Evolutionary conservation across 1,140 invertebrate genomes (phyloP), one percentile per base, ranked within the genome.

Genomic region (Arctopsyche grandis): DNA sequence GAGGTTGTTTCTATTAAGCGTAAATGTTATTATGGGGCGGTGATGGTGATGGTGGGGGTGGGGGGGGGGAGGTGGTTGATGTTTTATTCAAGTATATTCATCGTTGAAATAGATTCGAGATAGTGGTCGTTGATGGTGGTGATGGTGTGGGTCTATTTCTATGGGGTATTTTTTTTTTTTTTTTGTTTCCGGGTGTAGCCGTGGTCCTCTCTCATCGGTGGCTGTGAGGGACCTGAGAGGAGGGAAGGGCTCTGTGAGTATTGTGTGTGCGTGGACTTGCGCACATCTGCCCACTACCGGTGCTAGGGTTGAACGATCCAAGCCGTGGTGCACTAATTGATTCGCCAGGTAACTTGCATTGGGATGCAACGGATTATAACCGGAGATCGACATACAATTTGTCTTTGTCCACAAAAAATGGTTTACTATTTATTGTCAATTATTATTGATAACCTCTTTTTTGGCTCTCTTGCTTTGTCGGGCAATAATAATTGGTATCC

Each of bases 181-280:
- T n/a, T n/a, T n/a, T n/a, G n/a, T n/a, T n/a, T 38, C 44, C 29
- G 12, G 75, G 26, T 16, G 9, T 63, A 22, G 9, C 10, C 7
- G 22, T 21, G n/a, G 22, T 75, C 60, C 16, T 46, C 66, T 79
- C 74, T 52, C 69, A 60, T 22, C 22, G 9, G 19, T 14, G 26
- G 21, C 16, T 52, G 78, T 44, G 21, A 60, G 66, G 70, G 78
- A 56, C 46, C 74, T 63, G 74, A 29, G 74, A 29, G n/a, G 46
- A 9, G 71, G 71, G 63, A 66, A 75, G n/a, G 66, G 66, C 66
- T 16, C 12, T n/a, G 58, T 58, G n/a, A 52, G 70, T 29, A 77
- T 77, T 79, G 78, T 80, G 71, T 79, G 75, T 79, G 78, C 74
- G 26, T 79, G 76, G 69, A 71, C 81, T 71, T 75, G 81, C 81